Percentiles rank a stretch among this genome's conserved stretches.
Evolutionary conservation across 2,797 vertebrate genomes (phyloP).

Genomic region (Pantherophis vulpinus): DNA sequence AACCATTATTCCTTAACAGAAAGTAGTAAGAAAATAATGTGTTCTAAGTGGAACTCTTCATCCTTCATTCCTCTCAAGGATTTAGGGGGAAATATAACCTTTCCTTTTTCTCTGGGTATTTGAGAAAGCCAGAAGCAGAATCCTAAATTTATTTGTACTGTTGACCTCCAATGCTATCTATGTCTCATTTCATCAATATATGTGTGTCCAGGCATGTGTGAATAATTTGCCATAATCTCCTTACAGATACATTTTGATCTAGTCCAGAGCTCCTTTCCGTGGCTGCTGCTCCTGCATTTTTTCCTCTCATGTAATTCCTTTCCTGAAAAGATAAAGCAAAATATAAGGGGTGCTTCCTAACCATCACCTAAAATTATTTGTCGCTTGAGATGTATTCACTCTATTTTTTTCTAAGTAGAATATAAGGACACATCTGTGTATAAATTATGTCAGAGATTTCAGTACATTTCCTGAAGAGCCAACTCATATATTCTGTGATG

Average conservation of each 20-base stretch:
- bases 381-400: not conserved
- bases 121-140: not conserved
- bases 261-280: not conserved
- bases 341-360: not conserved
- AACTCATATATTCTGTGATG: not conserved
- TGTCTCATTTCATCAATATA: not conserved
- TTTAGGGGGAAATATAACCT: not conserved
- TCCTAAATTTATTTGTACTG: not conserved
- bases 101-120: not conserved
- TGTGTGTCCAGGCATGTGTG: not conserved
- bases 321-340: not conserved
- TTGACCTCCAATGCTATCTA: not conserved
- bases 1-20: not conserved
- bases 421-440: not conserved
- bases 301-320: not conserved
- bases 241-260: not conserved
- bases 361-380: not conserved
- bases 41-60: not conserved
- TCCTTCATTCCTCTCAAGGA: not conserved
- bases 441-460: not conserved
- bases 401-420: not conserved
- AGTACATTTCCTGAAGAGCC: not conserved
- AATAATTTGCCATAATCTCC: not conserved
- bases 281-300: not conserved
- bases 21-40: not conserved